Base-by-base conservation (phyloP, 2,113 vertebrate species). In the Sturnus vulgaris region DNA sequence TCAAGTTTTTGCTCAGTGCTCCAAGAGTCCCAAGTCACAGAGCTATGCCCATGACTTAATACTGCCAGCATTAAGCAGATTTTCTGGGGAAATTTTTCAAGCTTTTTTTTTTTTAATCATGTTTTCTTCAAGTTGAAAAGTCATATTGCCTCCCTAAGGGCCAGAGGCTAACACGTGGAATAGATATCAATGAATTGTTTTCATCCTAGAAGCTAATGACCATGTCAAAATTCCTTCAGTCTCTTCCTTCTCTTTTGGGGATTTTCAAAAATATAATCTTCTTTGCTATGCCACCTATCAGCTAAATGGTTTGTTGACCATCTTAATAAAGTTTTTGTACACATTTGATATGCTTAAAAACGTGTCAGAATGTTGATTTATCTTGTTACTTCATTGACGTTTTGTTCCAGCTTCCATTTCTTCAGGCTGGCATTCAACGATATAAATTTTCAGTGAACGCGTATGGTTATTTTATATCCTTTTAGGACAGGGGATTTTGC, bases 11-110 rank as follows among this genome's bases (percentile, higher is more conserved):
- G 15, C 90, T 81, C 71, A 64, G 80, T 90, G 66, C 82, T 96
- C 42, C 82, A 94, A n/a, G 76, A 94, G 95, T 91, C 96, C 88
- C 90, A 93, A 83, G 88, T 94, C 93, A 88, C 95, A 97, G 80
- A 94, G 46, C 76, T 86, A 49, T 97, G 83, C 86, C 93, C 88
- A 84, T 93, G 92, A 82, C 40, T 86, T 96, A 86, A 92, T 71
- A 60, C n/a, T 91, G 93, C 90, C 94, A 96, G 37, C 77, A 94
- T 88, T 86, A 92, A 95, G 35, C 49, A 94, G 88, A 95, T 96
- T 97, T 96, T 92, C 88, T 7, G 61, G 46, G 53, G 88, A 88
- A 88, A 64, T 78, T 88, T 80, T 94, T 91, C 22, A 91, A 95
- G 71, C n/a, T 35, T 57, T 52, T 18, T n/a, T 12, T 56, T 37